Base-by-base conservation (phyloP, 2,113 vertebrate genomes). In the Fulica atra region DNA sequence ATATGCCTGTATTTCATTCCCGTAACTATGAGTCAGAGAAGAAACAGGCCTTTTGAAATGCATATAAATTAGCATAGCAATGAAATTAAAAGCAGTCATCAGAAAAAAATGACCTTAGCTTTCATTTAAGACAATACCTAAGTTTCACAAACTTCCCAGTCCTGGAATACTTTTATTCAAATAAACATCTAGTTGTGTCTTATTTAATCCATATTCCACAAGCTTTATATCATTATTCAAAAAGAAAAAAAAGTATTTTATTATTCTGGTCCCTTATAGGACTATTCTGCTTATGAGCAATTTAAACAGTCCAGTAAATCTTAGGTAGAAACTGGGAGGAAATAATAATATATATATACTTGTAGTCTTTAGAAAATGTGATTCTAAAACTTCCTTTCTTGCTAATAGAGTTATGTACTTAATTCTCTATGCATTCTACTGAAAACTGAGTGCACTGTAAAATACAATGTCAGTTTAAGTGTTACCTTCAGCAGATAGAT, bases 391-490 rank as follows among this genome's bases (percentile, higher is more conserved):
- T 88, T 73, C 38, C 44, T 74, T 94, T 96, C 85, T 91, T 92
- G 81, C n/a, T 90, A 86, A 88, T 4, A 83, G 78, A 94, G 61
- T 68, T 96, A 80, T 26, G 17, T 56, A 81, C 36, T 78, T 95
- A 93, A 90, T 88, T 97, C 23, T 92, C 53, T 72, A 73, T 65
- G 68, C 29, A 74, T 84, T 95, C 76, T 88, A 53, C 61, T 89
- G 95, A 89, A 94, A 97, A 89, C 38, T 44, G 85, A 95, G 68
- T 48, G 65, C 77, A 96, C 82, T 91, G 56, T 87, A 76, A 88
- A 96, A 93, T 78, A 69, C 50, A 88, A 59, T 72, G 21, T 80
- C 92, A 94, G 70, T 92, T 76, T 44, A 95, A 96, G 84, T 76
- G 54, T 83, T 97, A 92, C 82, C 68, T 95, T 96, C 35, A 88